Evolutionary conservation across 2,113 vertebrate species (phyloP).

Genomic region (Lagenorhynchus albirostris): DNA sequence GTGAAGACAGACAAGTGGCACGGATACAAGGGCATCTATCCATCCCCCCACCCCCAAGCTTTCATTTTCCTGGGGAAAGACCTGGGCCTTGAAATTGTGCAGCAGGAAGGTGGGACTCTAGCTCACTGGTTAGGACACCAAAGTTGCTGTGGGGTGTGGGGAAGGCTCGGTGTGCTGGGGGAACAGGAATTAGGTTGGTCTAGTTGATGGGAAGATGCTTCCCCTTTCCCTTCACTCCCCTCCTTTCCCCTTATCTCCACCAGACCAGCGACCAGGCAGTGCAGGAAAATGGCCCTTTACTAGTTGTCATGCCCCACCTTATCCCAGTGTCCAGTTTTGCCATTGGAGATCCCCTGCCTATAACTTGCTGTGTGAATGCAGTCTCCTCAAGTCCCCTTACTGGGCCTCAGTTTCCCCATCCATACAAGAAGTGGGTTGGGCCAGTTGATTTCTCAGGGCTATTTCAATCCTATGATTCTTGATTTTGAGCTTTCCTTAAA

Average conservation of each 20-base stretch:
- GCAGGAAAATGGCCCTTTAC: not conserved
- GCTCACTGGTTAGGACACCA: not conserved
- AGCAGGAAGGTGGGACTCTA: not conserved
- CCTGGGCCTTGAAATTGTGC: not conserved
- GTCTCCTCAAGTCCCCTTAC: not conserved
- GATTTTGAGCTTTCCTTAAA: constrained; percentile 8
- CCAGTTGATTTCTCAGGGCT: not conserved
- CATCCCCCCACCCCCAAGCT: not conserved
- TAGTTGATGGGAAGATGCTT: not conserved
- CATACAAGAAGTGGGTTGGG: not conserved
- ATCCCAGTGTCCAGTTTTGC: not conserved
- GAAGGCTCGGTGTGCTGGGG: not conserved
- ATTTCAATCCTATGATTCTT: not conserved
- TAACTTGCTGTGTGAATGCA: not conserved
- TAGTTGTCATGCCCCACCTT: not conserved
- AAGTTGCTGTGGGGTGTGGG: not conserved
- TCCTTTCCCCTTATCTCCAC: not conserved
- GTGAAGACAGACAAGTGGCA: not conserved
- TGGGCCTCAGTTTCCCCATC: not conserved
- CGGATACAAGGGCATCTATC: not conserved
- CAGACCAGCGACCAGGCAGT: not conserved
- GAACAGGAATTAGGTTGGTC: not conserved
- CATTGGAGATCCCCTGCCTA: not conserved
- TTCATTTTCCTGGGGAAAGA: not conserved
- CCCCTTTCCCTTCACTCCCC: not conserved